Evolutionary conservation across 1,140 invertebrate genomes (phyloP).

Genomic region (Ceratina australensis): DNA sequence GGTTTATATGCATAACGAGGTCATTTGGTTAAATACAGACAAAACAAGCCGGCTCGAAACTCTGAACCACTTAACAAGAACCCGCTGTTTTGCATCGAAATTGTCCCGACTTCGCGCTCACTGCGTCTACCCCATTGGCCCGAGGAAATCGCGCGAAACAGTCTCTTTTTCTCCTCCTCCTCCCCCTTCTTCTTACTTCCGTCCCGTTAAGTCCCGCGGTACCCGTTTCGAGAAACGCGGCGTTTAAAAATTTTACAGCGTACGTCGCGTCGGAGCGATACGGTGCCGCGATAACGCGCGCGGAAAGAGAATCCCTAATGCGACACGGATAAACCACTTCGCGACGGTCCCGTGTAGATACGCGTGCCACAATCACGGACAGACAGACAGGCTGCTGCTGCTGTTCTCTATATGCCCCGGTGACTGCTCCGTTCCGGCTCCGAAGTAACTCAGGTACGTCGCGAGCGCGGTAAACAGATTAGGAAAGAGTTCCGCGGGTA

Average conservation of each 20-base stretch:
- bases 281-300: neutral
- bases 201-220: neutral
- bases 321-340: neutral
- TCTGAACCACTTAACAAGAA: constrained; percentile 20
- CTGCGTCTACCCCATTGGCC: constrained; percentile 11
- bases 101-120: constrained; percentile 40
- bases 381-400: too few species aligned
- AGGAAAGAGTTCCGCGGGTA: constrained; percentile 49
- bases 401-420: neutral
- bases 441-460: neutral
- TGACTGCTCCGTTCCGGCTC: neutral
- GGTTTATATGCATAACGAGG: constrained; percentile 60
- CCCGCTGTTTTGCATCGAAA: constrained; percentile 57
- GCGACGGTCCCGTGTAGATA: neutral
- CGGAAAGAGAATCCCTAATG: neutral
- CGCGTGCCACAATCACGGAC: neutral
- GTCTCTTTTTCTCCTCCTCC: neutral
- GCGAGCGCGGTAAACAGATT: constrained; percentile 50
- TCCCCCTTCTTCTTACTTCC: neutral
- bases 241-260: neutral
- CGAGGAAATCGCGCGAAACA: constrained; percentile 41
- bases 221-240: neutral
- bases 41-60: constrained; percentile 37
- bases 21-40: constrained; percentile 58
- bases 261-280: neutral